Base-by-base conservation (phyloP, 1,140 invertebrate genomes). In the Trachymyrmex cornetzi region DNA sequence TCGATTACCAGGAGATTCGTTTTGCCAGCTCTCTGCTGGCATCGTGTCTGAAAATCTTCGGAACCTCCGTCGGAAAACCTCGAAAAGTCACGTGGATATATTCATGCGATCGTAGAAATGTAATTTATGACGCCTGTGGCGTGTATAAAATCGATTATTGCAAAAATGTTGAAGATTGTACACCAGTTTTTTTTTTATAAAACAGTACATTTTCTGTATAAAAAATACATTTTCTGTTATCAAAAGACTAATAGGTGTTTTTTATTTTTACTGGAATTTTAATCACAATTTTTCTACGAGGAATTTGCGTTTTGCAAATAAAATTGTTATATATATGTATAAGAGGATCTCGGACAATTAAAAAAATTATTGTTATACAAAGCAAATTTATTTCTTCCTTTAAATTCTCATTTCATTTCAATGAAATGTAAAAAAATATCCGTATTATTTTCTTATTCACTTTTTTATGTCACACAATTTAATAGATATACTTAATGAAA, bases 1-100 rank as follows among this genome's bases (percentile, higher is more conserved):
- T 90, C 85, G 81, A 82, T 90, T 90, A 88, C 72, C 77, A 38
- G 61, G 38, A 87, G 75, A 72, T 84, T 44, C 86, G 81, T 85
- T 87, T 79, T 63, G 9, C 50, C 66, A 22, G 27, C 38, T 38
- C 61, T 72, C 48, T 59, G 48, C 77, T 22, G 50, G 24, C 38
- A 24, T 19, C 61, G 30, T 27, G 63, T 57, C 53, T 44, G 63
- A 69, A 67, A 44, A 69, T 61, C 61, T 59, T 75, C 16, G 55
- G 38, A 34, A 74, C 67, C 11, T 74, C 7, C n/a, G 67, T 74
- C 48, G 38, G 55, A 38, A 74, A 75, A 50, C 14, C 30, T 24
- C 22, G n/a, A 12, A 24, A 87, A 72, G 12, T 48, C 55, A 24
- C 11, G 14, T 27, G 55, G n/a, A 75, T 74, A 61, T 50, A 50